phyloP scores from a whole-genome alignment of 2,888 invertebrate genomes.

The Chaitophorus viminalis region DNA sequence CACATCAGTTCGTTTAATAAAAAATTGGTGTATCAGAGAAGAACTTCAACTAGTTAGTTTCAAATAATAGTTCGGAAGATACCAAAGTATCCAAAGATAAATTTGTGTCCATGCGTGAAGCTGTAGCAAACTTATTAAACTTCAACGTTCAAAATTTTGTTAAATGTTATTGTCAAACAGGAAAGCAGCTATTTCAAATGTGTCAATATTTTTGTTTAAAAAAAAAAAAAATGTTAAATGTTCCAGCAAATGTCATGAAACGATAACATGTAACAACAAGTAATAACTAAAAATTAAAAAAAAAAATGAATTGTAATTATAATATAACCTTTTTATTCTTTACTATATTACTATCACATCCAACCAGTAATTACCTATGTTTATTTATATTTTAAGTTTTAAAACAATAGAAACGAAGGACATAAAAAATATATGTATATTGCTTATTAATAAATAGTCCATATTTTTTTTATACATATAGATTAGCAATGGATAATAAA shows the following conservation, averaged over 20 bases:
- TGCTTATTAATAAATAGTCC: too few species aligned
- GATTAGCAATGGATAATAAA: too few species aligned
- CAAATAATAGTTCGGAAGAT: background rate
- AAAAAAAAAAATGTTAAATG: background rate
- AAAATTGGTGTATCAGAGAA: background rate
- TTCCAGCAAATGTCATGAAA: background rate
- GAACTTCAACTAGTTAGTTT: background rate
- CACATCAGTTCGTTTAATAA: background rate
- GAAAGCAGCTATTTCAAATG: background rate
- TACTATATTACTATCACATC: too few species aligned
- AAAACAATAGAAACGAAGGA: too few species aligned
- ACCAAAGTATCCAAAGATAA: background rate
- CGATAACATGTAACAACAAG: background rate
- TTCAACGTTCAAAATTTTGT: background rate
- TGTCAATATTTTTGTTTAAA: background rate
- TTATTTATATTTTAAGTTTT: too few species aligned
- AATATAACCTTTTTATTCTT: background rate
- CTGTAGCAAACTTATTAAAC: background rate
- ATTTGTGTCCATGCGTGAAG: background rate
- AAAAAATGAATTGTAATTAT: background rate
- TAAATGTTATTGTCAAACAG: background rate
- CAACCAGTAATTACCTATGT: too few species aligned
- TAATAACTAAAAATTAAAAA: background rate
- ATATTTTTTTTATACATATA: too few species aligned
- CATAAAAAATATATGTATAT: too few species aligned